phyloP scores from a whole-genome alignment of 2,888 invertebrate species.

The Xestia rhomboidea region DNA sequence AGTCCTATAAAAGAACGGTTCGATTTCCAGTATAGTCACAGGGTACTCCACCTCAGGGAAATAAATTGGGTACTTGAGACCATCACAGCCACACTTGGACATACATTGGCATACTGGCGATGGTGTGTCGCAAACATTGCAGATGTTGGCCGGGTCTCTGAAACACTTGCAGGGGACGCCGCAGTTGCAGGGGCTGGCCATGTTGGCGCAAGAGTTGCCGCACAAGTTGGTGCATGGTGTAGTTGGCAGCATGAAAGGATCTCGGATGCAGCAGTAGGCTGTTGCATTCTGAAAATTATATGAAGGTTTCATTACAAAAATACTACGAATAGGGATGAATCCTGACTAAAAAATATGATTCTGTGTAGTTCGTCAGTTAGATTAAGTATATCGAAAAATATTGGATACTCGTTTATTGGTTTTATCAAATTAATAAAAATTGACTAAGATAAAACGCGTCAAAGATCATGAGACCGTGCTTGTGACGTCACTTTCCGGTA shows the following conservation, averaged over 20 bases:
- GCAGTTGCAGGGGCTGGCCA: slow-evolving; percentile 25
- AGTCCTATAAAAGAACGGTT: slow-evolving; percentile 72
- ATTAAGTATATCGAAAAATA: too few relatives aligned
- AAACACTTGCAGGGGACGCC: slow-evolving; percentile 64
- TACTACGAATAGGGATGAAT: too few relatives aligned
- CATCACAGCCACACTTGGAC: slow-evolving; percentile 38
- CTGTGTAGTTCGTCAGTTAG: too few relatives aligned
- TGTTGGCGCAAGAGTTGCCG: slow-evolving; percentile 49
- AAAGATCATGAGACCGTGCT: too few relatives aligned
- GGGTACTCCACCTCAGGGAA: slow-evolving; percentile 84
- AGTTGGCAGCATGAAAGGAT: slow-evolving; percentile 64
- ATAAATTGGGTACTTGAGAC: slow-evolving; percentile 67
- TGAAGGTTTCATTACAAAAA: background rate
- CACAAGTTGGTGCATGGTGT: slow-evolving; percentile 64
- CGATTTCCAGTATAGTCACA: slow-evolving; percentile 69
- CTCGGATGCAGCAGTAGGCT: slow-evolving; percentile 72
- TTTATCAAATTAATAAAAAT: too few relatives aligned
- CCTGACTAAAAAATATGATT: too few relatives aligned
- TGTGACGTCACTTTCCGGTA: too few relatives aligned
- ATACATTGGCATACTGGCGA: slow-evolving; percentile 64
- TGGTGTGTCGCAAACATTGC: slow-evolving; percentile 60
- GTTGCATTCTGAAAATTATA: slow-evolving; percentile 63
- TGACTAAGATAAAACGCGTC: too few relatives aligned
- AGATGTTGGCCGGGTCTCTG: slow-evolving; percentile 67
- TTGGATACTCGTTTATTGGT: too few relatives aligned